Base-by-base conservation (phyloP, 2,797 vertebrate genomes). In the Orestias chungarensis region DNA sequence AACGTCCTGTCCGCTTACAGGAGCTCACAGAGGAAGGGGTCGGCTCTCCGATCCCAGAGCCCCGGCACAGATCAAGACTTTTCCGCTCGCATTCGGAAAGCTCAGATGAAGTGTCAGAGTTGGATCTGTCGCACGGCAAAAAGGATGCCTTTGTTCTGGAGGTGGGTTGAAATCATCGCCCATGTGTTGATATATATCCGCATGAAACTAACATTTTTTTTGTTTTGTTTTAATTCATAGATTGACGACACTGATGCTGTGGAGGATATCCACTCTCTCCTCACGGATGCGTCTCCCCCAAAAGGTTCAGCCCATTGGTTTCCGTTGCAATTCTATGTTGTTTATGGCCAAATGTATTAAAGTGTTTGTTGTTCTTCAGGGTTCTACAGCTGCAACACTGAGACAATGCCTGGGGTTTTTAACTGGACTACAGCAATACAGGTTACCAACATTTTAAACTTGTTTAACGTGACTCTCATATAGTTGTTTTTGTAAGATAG, bases 71-170 rank as follows among this genome's bases (percentile, higher is more conserved):
- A 57, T 96, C 96, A 66, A 94, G 96, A 74, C 94, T 99, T 10
- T 91, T 98, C 72, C 95, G 98, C 62, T 99, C 98, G 6, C 97
- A 98, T 0, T 99, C 98, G 0, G 98, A 99, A 93, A 99, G 98
- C 83, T 99, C 98, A 20, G 98, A 99, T 64, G 98, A 99, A 92
- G 92, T 97, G 68, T 95, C 95, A 76, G 98, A 99, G 83, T 91
- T 99, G 75, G 98, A 99, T 76, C 95, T 99, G 73, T 99, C 98
- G 7, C 97, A 99, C 65, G 98, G 98, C 23, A 99, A 99, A 83
- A 99, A 99, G 89, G 98, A 99, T 78, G 98, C 98, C 72, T 99
- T 99, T 81, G 97, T 99, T 57, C 92, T 99, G 84, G 98, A 99
- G 96, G 98, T 93, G 64, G 62, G 65, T 54, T 1, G 31, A 40